A percentile compares a stretch with the other conserved stretches of the same genome.
Evolutionary conservation across 1,140 invertebrate genomes (phyloP).

Genomic region (Papilio machaon): DNA sequence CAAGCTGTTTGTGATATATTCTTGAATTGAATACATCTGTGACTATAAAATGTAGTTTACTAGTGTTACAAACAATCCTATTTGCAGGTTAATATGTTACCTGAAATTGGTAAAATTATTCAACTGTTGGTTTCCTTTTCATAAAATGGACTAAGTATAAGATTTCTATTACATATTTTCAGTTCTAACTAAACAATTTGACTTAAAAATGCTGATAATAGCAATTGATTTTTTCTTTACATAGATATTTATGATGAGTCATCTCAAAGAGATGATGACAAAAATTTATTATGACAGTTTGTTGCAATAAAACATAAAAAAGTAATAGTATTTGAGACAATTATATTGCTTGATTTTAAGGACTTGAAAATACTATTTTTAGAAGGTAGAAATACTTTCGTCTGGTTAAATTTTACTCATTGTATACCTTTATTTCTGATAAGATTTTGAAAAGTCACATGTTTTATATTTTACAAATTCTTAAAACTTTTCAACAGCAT

Average conservation of each 20-base stretch:
- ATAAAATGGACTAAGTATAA: conserved; percentile 31
- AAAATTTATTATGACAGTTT: conserved; percentile 37
- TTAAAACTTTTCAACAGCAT: conserved; percentile 6
- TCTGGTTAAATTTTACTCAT: conserved; percentile 42
- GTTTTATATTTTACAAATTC: conserved; percentile 41
- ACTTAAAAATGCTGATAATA: conserved; percentile 43
- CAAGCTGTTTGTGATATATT: conserved; percentile 74
- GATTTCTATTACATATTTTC: conserved; percentile 28
- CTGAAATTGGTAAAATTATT: conserved; percentile 30
- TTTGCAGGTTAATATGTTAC: conserved; percentile 8
- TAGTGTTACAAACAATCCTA: not conserved
- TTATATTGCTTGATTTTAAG: conserved; percentile 67
- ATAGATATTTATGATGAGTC: conserved; percentile 16
- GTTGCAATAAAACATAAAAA: conserved; percentile 58
- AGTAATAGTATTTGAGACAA: conserved; percentile 65
- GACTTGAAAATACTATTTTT: conserved; percentile 73
- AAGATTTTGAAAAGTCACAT: conserved; percentile 46
- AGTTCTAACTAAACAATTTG: conserved; percentile 40
- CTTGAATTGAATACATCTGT: conserved; percentile 60
- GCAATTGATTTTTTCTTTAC: conserved; percentile 55
- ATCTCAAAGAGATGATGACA: conserved; percentile 29
- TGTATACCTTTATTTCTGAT: conserved; percentile 47
- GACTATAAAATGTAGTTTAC: conserved; percentile 20
- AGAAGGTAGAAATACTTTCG: conserved; percentile 57
- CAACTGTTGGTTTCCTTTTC: not conserved